A percentile compares a stretch with the other conserved stretches of the same genome.
These are phyloP conservation scores for Butorides virescens DNA, from an alignment of 2,113 vertebrate genomes.

Conservation along the genomic window DNA sequence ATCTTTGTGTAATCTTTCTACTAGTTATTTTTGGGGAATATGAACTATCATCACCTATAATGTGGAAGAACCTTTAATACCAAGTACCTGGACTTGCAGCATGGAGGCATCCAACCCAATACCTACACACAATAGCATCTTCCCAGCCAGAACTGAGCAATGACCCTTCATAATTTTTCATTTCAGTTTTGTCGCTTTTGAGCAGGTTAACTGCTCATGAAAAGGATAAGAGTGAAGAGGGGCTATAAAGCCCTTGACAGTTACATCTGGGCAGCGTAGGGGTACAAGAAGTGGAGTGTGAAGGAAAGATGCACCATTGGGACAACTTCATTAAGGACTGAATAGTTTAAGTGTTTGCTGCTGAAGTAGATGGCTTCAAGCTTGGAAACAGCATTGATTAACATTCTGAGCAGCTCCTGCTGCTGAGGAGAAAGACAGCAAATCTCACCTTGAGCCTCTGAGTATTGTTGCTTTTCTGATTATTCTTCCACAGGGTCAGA, in stretches of 20 bases:
- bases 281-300: not conserved
- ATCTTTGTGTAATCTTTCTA: not conserved
- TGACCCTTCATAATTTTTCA: not conserved
- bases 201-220: not conserved
- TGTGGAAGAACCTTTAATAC: not conserved
- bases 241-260: not conserved
- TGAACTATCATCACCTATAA: not conserved
- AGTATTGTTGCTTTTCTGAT: constrained; percentile 8
- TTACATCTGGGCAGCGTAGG: not conserved
- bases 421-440: not conserved
- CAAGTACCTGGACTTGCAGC: no score
- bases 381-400: not conserved
- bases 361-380: not conserved
- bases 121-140: not conserved
- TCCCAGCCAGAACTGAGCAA: not conserved
- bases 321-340: not conserved
- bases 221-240: not conserved
- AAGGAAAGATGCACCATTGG: not conserved
- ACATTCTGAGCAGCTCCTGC: not conserved
- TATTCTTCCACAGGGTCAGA: not conserved
- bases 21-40: not conserved
- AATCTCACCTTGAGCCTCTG: constrained; percentile 30
- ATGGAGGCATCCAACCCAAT: not conserved
- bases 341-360: not conserved
- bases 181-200: not conserved